Base-by-base conservation (phyloP, 2,797 vertebrate species). In the Sebastes trivittatus region DNA sequence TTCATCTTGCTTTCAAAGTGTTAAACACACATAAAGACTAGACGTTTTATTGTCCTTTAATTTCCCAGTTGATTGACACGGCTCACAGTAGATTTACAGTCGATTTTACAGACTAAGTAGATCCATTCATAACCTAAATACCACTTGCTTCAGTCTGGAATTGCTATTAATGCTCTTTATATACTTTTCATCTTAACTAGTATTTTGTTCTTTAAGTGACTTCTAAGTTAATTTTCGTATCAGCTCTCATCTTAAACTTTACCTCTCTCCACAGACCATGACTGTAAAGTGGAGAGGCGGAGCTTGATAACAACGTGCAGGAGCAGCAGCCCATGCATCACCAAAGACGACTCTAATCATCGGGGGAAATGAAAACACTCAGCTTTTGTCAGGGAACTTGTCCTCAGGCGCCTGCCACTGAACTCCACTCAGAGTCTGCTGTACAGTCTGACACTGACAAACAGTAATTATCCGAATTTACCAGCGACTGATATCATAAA, bases 331-430 rank as follows among this genome's bases (percentile, higher is more conserved):
- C 96, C 96, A 7, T 94, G 94, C 93, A 95, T 95, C 75, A 95
- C 95, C 89, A 98, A 97, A 93, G 97, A 97, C 42, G 96, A 97
- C 80, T 95, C 96, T 38, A 96, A 95, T 87, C 93, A 87, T 81
- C 85, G 94, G 56, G 90, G 89, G 72, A 94, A 96, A 80, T 95
- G 89, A 95, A 91, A 61, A 58, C 3, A 58, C 78, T 56, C 72
- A 34, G 38, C 55, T 56, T 75, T 81, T 49, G 80, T 84, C 83
- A 77, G 76, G 22, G 80, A 87, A 81, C 84, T 80, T 78, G 38
- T 67, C 81, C 84, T 87, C 83, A 67, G 78, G 65, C 42, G 42
- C 75, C 81, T 73, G 78, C 72, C 84, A 68, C 71, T 81, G 81
- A 88, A 82, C 89, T 87, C 81, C 59, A 76, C 74, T 66, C 67